phyloP scores from a whole-genome alignment of 37 sponge, comb jelly and placozoan species.

The Hormiphora californensis region DNA sequence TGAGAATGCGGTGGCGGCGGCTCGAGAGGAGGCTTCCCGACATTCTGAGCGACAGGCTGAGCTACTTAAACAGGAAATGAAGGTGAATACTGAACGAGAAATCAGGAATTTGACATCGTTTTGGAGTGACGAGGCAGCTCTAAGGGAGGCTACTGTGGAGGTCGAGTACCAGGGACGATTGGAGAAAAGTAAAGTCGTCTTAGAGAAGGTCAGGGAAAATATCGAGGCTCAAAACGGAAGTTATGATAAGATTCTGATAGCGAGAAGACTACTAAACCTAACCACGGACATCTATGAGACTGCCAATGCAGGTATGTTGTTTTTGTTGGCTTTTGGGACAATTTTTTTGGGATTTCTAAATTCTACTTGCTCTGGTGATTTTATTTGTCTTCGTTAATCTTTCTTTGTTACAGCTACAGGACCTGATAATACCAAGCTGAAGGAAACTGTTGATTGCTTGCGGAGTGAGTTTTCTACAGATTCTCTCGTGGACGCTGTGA shows the following conservation, averaged over 20 bases:
- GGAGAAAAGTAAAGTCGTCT: background rate
- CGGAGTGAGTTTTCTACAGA: background rate
- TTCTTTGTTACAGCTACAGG: too few species aligned
- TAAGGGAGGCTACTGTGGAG: background rate
- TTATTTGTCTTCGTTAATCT: too few species aligned
- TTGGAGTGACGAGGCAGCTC: slow-evolving; percentile 36
- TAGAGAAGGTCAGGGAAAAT: background rate
- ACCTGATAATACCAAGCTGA: background rate
- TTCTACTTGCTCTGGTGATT: too few species aligned
- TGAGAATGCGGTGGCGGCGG: slow-evolving; percentile 15
- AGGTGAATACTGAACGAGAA: background rate
- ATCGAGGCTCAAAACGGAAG: background rate
- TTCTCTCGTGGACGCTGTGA: background rate
- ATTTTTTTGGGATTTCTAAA: too few species aligned
- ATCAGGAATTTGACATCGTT: background rate
- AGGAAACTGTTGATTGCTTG: background rate
- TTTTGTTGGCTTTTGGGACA: too few species aligned
- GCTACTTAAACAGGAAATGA: slow-evolving; percentile 33
- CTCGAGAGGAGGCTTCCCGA: background rate
- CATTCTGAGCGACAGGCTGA: slow-evolving; percentile 4
- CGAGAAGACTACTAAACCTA: background rate
- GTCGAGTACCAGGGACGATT: slow-evolving; percentile 11
- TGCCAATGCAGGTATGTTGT: background rate
- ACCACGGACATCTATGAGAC: slow-evolving; percentile 1
- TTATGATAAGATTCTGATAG: background rate